Conservation (phyloP, 2,113 vertebrate genomes). For the Taxidea taxus region DNA sequence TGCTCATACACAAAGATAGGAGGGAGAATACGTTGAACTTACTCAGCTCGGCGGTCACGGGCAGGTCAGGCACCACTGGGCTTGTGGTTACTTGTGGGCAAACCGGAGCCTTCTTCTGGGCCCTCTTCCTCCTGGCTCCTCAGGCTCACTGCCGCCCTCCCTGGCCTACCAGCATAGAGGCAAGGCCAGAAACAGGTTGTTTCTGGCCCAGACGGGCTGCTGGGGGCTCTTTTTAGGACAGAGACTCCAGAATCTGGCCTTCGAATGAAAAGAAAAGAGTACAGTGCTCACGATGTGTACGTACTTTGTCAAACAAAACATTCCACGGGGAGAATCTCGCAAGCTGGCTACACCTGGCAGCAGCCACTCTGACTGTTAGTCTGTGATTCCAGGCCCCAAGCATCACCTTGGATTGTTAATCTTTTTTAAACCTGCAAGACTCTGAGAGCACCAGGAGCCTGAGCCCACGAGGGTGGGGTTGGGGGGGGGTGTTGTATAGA, state of each 20-base stretch:
- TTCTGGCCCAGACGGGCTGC: not conserved
- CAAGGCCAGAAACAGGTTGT: not conserved
- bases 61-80: not conserved
- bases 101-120: constrained; percentile 24
- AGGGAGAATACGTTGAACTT: not conserved
- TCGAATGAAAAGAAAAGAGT: not conserved
- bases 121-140: not conserved
- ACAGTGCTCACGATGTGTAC: not conserved
- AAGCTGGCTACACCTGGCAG: not conserved
- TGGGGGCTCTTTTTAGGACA: not conserved
- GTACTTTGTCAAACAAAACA: not conserved
- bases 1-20: not conserved
- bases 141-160: not conserved
- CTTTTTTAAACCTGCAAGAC: not conserved
- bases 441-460: not conserved
- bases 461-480: not conserved
- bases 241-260: not conserved
- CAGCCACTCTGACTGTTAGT: not conserved
- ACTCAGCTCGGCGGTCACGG: not conserved
- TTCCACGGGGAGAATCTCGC: not conserved
- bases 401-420: not conserved
- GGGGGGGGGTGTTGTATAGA: not conserved
- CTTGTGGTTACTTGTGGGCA: not conserved
- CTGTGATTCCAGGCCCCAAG: not conserved
- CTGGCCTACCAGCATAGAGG: not conserved